phyloP scores from a whole-genome alignment of 2,113 vertebrate species.

The Hucho hucho region DNA sequence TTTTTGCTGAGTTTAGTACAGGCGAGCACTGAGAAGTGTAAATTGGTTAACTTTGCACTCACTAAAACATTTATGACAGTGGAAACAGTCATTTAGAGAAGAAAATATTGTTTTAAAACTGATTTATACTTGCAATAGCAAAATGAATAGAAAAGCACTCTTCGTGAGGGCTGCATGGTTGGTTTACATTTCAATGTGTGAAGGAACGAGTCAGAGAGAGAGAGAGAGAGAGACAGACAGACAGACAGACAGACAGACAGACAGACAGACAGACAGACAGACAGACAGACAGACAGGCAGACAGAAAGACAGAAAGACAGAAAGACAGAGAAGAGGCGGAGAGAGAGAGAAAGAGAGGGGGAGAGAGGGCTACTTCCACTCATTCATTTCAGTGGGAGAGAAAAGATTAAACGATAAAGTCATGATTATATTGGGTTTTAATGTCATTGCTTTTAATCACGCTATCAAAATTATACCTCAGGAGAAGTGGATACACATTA shows the following conservation, averaged over 20 bases:
- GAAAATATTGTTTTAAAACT: constrained; percentile 53
- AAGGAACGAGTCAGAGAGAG: neutral
- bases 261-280: neutral
- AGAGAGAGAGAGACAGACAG: neutral
- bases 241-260: neutral
- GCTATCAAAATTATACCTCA: neutral
- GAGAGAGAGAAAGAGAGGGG: neutral
- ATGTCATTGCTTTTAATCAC: neutral
- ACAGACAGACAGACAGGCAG: neutral
- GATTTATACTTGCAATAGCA: constrained; percentile 41
- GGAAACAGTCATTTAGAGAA: constrained; percentile 48
- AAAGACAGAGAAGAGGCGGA: neutral
- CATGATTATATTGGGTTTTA: neutral
- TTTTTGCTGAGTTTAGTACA: constrained; percentile 1
- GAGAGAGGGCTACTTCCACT: neutral
- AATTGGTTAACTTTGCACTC: constrained; percentile 59
- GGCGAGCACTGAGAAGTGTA: constrained; percentile 28
- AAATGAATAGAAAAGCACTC: constrained; percentile 25
- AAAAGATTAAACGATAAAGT: neutral
- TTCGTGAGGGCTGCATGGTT: neutral
- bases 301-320: neutral
- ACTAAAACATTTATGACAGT: constrained; percentile 58
- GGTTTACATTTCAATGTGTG: constrained; percentile 24
- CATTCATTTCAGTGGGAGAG: constrained; percentile 1
- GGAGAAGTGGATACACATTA: neutral